phyloP scores from a whole-genome alignment of 2,797 vertebrate species.

The Sciurus vulgaris region DNA sequence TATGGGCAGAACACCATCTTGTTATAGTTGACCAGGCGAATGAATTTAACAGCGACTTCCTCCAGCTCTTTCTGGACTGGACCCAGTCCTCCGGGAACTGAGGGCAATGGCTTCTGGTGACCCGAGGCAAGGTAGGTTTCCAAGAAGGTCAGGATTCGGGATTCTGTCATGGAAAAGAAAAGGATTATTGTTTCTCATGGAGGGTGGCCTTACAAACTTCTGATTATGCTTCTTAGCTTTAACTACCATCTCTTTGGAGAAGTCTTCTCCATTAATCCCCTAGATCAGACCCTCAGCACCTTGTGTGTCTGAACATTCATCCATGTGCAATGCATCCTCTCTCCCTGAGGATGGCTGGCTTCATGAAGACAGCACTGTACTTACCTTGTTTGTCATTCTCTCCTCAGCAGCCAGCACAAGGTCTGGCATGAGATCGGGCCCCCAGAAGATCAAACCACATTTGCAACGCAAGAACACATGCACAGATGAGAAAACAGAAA shows the following conservation, averaged over 20 bases:
- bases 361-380: neutral
- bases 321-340: neutral
- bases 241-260: neutral
- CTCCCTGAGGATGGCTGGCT: neutral
- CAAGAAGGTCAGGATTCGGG: slow-evolving; percentile 93
- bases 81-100: slow-evolving; percentile 93
- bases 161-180: slow-evolving; percentile 88
- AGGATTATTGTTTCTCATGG: neutral
- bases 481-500: neutral
- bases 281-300: neutral
- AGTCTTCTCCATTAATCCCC: neutral
- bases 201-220: neutral
- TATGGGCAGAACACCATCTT: slow-evolving; percentile 97
- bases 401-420: neutral
- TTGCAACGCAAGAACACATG: neutral
- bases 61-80: slow-evolving; percentile 95
- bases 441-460: neutral
- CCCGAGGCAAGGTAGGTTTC: slow-evolving; percentile 92
- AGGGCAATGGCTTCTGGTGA: slow-evolving; percentile 90
- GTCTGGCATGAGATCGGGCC: neutral
- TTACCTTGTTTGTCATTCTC: neutral
- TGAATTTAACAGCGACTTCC: slow-evolving; percentile 92
- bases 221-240: neutral
- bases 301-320: neutral
- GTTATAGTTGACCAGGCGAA: slow-evolving; percentile 96